Evolutionary conservation across 2,797 vertebrate species (phyloP), one percentile per base, ranked within the genome.

Genomic region (Eospalax fontanierii): DNA sequence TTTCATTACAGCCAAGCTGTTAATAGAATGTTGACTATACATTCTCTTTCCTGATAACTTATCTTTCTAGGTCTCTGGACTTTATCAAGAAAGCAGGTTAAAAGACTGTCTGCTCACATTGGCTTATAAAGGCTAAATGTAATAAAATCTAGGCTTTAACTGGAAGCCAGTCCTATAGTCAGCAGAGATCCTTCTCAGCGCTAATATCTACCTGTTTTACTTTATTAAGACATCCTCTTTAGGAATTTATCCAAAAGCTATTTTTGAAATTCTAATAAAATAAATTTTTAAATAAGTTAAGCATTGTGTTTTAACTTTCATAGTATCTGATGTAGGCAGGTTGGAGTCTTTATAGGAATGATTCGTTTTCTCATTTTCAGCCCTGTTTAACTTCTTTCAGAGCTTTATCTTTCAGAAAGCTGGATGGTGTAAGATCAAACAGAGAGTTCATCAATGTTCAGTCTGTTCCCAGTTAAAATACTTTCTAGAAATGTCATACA

Each of bases 1-100:
- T 28, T 95, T 97, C 95, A 91, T 96, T 95, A 96, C 89, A 70
- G 18, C 35, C 86, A 89, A 92, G 76, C 68, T 89, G 71, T 95
- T 95, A 92, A 95, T 38, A 87, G 59, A 92, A 76, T 70, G 91
- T 93, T 73, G 92, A 71, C 68, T 82, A n/a, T 87, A 2, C 38
- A 76, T 73, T 95, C 54, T 75, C 84, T 91, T 79, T 91, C 84
- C 87, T 24, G 75, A 86, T 83, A 88, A 76, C 46, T 76, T 70
- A 88, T 33, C 84, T 66, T 90, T 78, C 57, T 26, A 85, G 12
- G 35, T 79, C 74, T 82, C 22, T 75, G 19, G 26, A 38, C 46
- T 79, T 90, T 66, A 61, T 93, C 73, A 87, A 0, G 87, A 96
- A 33, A 61, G 59, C 43, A 43, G 50, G 68, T 86, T 71, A 87